Conservation (phyloP, 2,797 vertebrate genomes). For the Ctenopoma multispine region DNA sequence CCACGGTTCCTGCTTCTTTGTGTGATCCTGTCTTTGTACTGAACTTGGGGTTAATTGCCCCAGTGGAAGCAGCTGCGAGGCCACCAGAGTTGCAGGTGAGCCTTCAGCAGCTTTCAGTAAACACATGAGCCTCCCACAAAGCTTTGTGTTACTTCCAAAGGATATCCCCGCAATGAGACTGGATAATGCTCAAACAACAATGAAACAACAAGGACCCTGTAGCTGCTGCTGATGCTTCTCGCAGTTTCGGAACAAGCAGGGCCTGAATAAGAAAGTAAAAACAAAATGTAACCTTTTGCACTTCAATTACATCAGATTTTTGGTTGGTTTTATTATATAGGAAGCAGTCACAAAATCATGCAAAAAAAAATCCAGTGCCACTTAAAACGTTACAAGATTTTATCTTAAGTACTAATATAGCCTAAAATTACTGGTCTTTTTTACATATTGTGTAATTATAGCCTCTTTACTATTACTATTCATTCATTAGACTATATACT, state of each 20-base stretch:
- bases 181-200: constrained; percentile 50
- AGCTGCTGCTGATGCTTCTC: constrained; percentile 15
- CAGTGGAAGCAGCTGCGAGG: constrained; percentile 69
- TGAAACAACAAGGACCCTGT: constrained; percentile 48
- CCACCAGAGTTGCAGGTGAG: constrained; percentile 77
- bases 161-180: constrained; percentile 55
- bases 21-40: constrained; percentile 50
- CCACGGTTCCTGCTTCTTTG: constrained; percentile 36
- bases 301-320: neutral
- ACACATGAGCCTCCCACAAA: constrained; percentile 62
- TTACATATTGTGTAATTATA: neutral
- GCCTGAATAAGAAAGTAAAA: neutral
- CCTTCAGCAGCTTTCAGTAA: constrained; percentile 54
- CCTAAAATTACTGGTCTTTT: neutral
- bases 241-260: neutral
- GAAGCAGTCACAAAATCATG: neutral
- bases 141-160: constrained; percentile 68
- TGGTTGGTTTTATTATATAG: neutral
- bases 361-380: neutral
- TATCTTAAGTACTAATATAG: neutral
- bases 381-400: neutral
- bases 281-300: neutral
- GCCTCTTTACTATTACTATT: neutral
- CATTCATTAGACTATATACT: neutral
- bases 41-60: constrained; percentile 67